phyloP scores from a whole-genome alignment of 2,888 invertebrate genomes.

The Choreutis nemorana region DNA sequence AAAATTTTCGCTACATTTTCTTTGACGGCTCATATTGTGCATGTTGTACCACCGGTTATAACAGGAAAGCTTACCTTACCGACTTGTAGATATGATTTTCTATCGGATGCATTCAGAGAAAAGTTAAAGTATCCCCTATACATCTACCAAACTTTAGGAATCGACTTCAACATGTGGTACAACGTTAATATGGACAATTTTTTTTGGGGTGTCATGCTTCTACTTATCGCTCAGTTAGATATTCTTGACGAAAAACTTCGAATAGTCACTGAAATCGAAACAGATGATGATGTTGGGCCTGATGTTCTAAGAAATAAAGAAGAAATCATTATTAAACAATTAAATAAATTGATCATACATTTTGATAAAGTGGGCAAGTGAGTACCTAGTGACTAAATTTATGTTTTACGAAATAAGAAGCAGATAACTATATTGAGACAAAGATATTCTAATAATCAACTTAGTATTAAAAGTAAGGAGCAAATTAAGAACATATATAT shows the following conservation, averaged over 20 bases:
- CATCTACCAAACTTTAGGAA: conserved; percentile 30
- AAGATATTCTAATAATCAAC: no score
- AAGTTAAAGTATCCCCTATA: conserved; percentile 27
- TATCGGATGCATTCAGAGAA: conserved; percentile 20
- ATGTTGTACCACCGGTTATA: conserved; percentile 21
- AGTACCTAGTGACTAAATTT: no score
- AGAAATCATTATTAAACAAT: conserved; percentile 14
- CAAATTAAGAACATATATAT: background rate
- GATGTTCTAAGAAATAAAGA: background rate
- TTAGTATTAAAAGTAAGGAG: background rate
- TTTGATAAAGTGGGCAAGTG: conserved; percentile 28
- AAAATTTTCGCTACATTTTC: conserved; percentile 23
- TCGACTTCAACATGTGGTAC: conserved; percentile 27
- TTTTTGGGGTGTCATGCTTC: conserved; percentile 29
- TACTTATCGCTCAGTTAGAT: conserved; percentile 34
- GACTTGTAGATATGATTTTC: conserved; percentile 28
- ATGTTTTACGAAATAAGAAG: no score
- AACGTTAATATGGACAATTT: conserved; percentile 34
- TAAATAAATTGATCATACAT: conserved; percentile 27
- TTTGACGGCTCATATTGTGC: conserved; percentile 16
- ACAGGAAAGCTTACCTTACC: conserved; percentile 20
- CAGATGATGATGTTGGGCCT: background rate
- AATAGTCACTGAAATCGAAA: conserved; percentile 17
- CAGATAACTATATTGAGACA: no score
- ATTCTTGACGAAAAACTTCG: conserved; percentile 29